These are phyloP conservation scores for Origma solitaria DNA, from an alignment of 2,113 vertebrate species.

Conservation along the genomic window DNA sequence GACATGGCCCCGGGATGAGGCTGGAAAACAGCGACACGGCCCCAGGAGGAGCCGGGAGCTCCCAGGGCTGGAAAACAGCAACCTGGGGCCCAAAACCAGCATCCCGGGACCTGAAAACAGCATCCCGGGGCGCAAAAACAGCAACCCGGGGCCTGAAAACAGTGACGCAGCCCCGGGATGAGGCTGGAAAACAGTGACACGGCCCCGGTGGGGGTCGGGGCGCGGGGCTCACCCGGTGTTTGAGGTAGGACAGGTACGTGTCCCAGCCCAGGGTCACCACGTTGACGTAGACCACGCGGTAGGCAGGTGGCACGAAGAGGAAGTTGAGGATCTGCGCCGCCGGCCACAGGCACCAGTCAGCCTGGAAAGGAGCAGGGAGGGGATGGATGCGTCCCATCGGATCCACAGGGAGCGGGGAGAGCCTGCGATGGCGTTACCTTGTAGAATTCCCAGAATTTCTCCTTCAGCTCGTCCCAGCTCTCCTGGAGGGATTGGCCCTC, in stretches of 20 bases:
- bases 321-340: constrained; percentile 88
- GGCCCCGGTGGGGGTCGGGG: background rate
- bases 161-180: too few relatives aligned
- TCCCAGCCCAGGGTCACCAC: constrained; percentile 90
- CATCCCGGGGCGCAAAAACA: too few relatives aligned
- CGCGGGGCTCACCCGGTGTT: constrained; percentile 6
- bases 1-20: too few relatives aligned
- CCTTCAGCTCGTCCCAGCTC: constrained; percentile 78
- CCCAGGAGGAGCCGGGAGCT: too few relatives aligned
- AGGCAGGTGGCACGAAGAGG: constrained; percentile 83
- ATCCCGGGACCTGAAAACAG: too few relatives aligned
- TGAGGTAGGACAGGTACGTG: constrained; percentile 90
- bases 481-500: constrained; percentile 75
- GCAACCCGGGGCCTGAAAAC: too few relatives aligned
- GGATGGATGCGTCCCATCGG: accelerated
- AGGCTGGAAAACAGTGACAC: too few relatives aligned
- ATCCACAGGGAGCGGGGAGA: accelerated
- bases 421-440: constrained; percentile 59
- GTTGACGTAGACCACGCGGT: constrained; percentile 87
- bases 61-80: too few relatives aligned
- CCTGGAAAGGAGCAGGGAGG: constrained; percentile 37
- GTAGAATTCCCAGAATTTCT: constrained; percentile 93
- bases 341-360: constrained; percentile 89
- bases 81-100: too few relatives aligned
- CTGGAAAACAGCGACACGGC: too few relatives aligned